Evolutionary conservation across 1,140 invertebrate species (phyloP), one percentile per base, ranked within the genome.

Genomic region (Melipona quadrifasciata): DNA sequence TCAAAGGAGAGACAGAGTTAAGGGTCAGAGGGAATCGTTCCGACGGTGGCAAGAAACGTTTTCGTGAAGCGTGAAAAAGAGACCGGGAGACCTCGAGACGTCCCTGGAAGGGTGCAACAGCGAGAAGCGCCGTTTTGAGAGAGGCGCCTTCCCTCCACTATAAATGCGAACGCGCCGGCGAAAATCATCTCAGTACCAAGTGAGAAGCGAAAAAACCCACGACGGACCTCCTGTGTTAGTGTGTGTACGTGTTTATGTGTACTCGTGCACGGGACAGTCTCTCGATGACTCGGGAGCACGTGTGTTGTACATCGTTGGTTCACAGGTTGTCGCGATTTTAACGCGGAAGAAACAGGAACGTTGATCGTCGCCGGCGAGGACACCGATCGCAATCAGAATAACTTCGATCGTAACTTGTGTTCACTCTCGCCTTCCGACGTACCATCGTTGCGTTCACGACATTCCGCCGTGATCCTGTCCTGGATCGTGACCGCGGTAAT

Each of bases 171-270:
- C 80, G 75, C 87, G 71, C 75, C 61, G 67, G 76, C 89, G 84
- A 91, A 91, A 91, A 90, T 90, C 85, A 58, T 91, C 85, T 91
- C 90, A 91, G 90, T 91, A 70, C 14, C 81, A 73, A 84, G 80
- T 65, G 58, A 61, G 58, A 61, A 61, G 84, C n/a, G 88, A 86
- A 88, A 89, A 89, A 89, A 89, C 64, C 53, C 51, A 65, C 61
- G 67, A 4, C 88, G 76, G 61, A 86, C 68, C 68, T 47, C 21
- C 51, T 27, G 47, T 31, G 16, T 17, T 8, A 24, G 27, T 34
- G 19, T n/a, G 51, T 21, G 58, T 47, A 24, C n/a, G 57, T 47
- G 3, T 47, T 2, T 47, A 16, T 47, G 57, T 27, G 27, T 24
- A 39, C 14, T 27, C 14, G 14, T 14, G 21, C 24, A 24, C 11